Evolutionary conservation across 2,113 vertebrate genomes (phyloP).

Genomic region (Patagioenas fasciata): DNA sequence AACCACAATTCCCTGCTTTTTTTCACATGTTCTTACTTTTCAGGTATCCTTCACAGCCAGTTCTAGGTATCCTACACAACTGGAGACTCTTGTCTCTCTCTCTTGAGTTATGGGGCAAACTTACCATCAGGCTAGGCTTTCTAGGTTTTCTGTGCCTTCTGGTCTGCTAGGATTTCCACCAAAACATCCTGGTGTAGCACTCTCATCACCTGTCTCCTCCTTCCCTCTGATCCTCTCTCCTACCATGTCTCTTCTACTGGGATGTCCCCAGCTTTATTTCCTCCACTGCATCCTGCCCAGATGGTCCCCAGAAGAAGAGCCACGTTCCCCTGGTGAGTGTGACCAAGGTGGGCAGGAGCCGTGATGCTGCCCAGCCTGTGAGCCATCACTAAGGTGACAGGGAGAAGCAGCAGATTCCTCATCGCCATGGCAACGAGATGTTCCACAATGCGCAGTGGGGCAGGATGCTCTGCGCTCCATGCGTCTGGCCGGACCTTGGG

Average conservation of each 20-base stretch:
- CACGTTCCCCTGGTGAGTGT: background rate
- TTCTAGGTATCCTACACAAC: background rate
- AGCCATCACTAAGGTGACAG: background rate
- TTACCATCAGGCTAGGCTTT: background rate
- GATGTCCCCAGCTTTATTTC: background rate
- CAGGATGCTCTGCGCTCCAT: background rate
- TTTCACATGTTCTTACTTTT: background rate
- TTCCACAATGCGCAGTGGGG: background rate
- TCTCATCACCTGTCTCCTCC: background rate
- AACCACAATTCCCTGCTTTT: background rate
- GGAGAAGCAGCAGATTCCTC: background rate
- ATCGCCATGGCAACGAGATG: background rate
- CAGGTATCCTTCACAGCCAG: background rate
- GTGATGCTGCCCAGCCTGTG: background rate
- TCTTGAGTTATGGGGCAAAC: background rate
- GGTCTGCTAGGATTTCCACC: background rate
- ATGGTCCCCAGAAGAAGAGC: background rate
- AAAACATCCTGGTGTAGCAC: background rate
- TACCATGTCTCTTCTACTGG: background rate
- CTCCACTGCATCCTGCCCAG: background rate
- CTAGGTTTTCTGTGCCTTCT: background rate
- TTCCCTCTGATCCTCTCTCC: background rate
- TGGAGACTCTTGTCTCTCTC: background rate
- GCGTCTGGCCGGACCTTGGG: fast-evolving
- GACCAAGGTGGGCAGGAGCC: background rate